Evolutionary conservation across 2,113 vertebrate genomes (phyloP), one percentile per base, ranked within the genome.

Genomic region (Ciconia stormi): DNA sequence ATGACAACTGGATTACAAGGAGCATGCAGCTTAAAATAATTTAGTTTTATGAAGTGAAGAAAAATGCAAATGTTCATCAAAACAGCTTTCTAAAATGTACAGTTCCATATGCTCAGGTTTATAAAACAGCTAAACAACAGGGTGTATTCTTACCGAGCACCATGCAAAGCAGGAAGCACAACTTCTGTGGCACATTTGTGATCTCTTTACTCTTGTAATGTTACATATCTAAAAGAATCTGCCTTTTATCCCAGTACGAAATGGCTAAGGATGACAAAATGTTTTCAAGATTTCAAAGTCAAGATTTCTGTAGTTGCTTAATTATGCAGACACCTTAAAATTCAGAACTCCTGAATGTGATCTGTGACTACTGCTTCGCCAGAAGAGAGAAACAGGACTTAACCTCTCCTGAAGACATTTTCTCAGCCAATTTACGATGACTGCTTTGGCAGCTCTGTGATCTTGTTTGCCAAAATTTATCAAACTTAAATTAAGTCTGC

Each of bases 391-490:
- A 86, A 38, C 42, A 70, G 74, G 86, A 83, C 40, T 86, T 97
- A 90, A 93, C 88, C 94, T 93, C 84, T 78, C 79, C 67, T 66
- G 69, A 80, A 90, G 36, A 90, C 14, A 55, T 72, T 87, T 92
- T 95, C 79, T 93, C 82, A 95, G 88, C 91, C 90, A 97, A 94
- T 86, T 96, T 89, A 71, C 2, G 4, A 56, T 67, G 44, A 91
- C 42, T 93, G 50, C 62, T 94, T 87, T 93, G 90, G 82, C 90
- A 95, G 79, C 17, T 69, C 77, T 69, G 36, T 67, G 86, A 82
- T 38, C 69, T 79, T 82, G 59, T 97, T 93, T 90, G 88, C 89
- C 94, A 96, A 93, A 96, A 93, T 74, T 87, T 94, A 96, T 95
- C 87, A 91, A 81, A 90, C 59, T 82, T 92, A 84, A 65, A 2